phyloP scores from a whole-genome alignment of 2,888 invertebrate species.

The Alitta virens region DNA sequence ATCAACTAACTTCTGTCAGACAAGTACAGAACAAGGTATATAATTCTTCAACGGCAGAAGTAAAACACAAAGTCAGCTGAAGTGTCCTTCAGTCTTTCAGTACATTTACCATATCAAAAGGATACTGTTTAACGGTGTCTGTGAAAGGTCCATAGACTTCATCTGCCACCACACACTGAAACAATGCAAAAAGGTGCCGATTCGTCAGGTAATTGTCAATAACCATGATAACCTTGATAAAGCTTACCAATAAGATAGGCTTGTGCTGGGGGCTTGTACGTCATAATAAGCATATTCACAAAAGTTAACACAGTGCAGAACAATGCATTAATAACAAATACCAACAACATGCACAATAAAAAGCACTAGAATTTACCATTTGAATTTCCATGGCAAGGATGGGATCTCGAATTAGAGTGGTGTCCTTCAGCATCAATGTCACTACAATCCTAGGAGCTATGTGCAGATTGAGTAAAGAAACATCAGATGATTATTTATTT shows the following conservation, averaged over 20 bases:
- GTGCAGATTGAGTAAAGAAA: no score
- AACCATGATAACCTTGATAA: no score
- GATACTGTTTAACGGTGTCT: conserved; percentile 74
- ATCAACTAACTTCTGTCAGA: no score
- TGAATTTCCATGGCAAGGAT: conserved; percentile 73
- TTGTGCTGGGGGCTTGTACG: no score
- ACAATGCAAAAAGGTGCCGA: conserved; percentile 39
- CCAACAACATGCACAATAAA: conserved; percentile 7
- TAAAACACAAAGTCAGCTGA: neutral
- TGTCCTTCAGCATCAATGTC: conserved; percentile 65
- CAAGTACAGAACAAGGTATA: no score
- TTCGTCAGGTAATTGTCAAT: no score
- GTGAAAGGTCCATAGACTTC: conserved; percentile 80
- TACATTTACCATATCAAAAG: conserved; percentile 19
- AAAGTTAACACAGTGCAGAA: no score
- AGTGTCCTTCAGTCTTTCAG: neutral
- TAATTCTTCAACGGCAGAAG: neutral
- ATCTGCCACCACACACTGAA: conserved; percentile 76
- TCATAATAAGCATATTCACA: no score
- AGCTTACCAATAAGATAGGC: no score
- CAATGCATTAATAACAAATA: neutral
- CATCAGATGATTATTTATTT: no score
- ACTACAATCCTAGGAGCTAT: conserved; percentile 59
- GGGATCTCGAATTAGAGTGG: conserved; percentile 70
- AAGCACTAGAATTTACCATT: conserved; percentile 62